A percentile compares a stretch with the other conserved stretches of the same genome.
Conservation (phyloP, 2,797 vertebrate genomes). For the Discoglossus pictus region DNA sequence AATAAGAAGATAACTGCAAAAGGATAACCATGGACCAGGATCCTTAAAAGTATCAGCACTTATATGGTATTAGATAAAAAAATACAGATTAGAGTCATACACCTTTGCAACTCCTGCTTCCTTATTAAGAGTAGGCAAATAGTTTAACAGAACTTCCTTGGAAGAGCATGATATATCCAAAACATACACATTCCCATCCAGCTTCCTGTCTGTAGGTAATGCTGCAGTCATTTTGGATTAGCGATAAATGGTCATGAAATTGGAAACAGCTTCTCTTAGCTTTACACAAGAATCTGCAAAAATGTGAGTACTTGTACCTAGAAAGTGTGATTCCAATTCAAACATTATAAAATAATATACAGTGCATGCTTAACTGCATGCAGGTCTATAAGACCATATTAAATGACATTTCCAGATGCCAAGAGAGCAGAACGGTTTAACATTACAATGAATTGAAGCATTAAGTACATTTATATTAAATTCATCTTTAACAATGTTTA, state of each 20-base stretch:
- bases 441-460: conserved; percentile 58
- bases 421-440: conserved; percentile 66
- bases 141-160: conserved; percentile 68
- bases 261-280: conserved; percentile 71
- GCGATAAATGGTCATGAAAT: conserved; percentile 72
- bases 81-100: conserved; percentile 62
- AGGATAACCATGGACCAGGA: conserved; percentile 16
- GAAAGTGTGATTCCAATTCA: conserved; percentile 74
- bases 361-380: conserved; percentile 69
- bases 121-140: conserved; percentile 59
- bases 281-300: conserved; percentile 72
- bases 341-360: conserved; percentile 79
- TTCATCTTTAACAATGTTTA: conserved; percentile 44
- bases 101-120: conserved; percentile 61
- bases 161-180: conserved; percentile 66
- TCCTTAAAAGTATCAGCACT: conserved; percentile 42
- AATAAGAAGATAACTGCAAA: conserved; percentile 34
- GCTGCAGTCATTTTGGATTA: conserved; percentile 74
- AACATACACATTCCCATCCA: conserved; percentile 66
- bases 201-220: conserved; percentile 73
- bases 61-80: conserved; percentile 59
- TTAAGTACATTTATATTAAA: conserved; percentile 41
- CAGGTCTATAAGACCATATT: conserved; percentile 64
- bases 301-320: conserved; percentile 70
- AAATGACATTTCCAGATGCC: conserved; percentile 71